Percentiles rank a stretch among this genome's conserved stretches.
phyloP scores from a whole-genome alignment of 2,888 invertebrate species.

The Lasioglossum vierecki region DNA sequence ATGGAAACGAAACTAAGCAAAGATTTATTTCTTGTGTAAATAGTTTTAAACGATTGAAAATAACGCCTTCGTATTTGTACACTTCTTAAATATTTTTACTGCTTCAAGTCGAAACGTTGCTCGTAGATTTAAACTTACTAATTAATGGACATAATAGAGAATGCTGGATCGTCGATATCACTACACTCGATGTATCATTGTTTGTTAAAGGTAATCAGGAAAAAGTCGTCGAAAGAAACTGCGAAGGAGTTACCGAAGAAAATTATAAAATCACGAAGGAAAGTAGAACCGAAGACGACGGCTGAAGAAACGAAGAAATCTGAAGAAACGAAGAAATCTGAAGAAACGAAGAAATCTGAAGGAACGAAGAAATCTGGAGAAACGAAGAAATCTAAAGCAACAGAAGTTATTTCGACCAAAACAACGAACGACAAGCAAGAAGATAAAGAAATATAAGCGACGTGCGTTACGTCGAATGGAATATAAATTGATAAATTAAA shows the following conservation, averaged over 20 bases:
- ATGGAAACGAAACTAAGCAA: too few species aligned
- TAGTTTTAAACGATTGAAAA: too few species aligned
- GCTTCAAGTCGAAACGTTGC: too few species aligned
- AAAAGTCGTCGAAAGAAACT: slow-evolving; percentile 3
- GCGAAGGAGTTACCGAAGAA: background rate
- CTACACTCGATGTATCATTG: background rate
- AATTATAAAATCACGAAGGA: background rate
- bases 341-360: too few species aligned
- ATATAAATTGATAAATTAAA: background rate
- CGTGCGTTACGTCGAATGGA: background rate
- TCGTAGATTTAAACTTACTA: too few species aligned
- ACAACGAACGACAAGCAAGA: background rate
- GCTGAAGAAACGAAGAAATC: background rate
- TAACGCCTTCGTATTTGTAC: too few species aligned
- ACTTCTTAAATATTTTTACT: too few species aligned
- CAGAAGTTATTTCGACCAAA: background rate
- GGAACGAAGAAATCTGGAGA: too few species aligned
- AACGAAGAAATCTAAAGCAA: background rate
- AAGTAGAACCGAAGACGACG: background rate
- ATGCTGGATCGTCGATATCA: too few species aligned
- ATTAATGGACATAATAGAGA: too few species aligned
- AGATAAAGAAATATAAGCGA: background rate
- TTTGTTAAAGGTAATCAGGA: slow-evolving; percentile 33
- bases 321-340: too few species aligned
- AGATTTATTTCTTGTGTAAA: too few species aligned